Evolutionary conservation across 2,113 vertebrate species (phyloP), one percentile per base, ranked within the genome.

Genomic region (Puffinus mauretanicus): DNA sequence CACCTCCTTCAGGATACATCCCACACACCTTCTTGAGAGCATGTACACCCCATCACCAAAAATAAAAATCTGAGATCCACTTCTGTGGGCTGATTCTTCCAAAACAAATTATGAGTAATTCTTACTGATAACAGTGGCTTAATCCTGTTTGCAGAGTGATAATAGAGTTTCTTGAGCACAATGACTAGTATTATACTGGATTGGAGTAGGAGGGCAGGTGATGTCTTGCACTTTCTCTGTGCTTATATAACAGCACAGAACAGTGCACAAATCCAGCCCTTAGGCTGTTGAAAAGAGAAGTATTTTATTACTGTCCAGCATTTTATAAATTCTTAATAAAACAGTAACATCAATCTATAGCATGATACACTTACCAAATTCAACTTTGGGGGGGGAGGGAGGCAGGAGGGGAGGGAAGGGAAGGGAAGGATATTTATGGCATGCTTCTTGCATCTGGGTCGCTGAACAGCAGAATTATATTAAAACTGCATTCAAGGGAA

Each of bases 401-500:
- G 11, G 25, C 21, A 70, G 24, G n/a, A 27, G 58, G 18, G 55
- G n/a, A 84, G 10, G 60, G 54, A 75, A 58, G 17, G 19, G 27
- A 21, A 88, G 17, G 19, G 30, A 21, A 88, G 65, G 47, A 54
- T 67, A 84, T 85, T 64, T 75, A 81, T 80, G 57, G 58, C 15
- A 30, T 16, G 10, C 24, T 87, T 84, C 52, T 62, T 91, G 13
- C 42, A 94, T 38, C 92, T 61, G 49, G 70, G 64, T 30, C 90
- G 78, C 57, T 79, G 61, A 96, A 95, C 46, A 83, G 57, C 62
- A 76, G 71, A 86, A 82, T 77, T 42, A 34, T 38, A 88, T 84
- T 79, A 90, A 86, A 91, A 92, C 67, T 65, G 18, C n/a, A 76
- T 95, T 93, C 75, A 92, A 76, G 66, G 52, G n/a, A 95, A 90